Evolutionary conservation across 2,113 vertebrate species (phyloP).

Genomic region (Tricholaema leucomelas): DNA sequence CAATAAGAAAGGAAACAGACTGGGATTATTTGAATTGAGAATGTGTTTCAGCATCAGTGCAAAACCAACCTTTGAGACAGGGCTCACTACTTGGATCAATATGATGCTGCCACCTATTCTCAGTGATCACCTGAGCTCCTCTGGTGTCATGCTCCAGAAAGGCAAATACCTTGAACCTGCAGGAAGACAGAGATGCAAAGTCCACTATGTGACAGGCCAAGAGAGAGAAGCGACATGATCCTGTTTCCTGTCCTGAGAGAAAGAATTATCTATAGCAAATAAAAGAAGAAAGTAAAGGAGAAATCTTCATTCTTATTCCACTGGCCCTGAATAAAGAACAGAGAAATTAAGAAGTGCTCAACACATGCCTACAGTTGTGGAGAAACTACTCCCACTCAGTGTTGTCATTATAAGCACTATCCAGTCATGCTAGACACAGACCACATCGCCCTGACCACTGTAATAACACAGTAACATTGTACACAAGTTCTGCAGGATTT

Average conservation of each 20-base stretch:
- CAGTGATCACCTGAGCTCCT: neutral
- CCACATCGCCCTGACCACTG: neutral
- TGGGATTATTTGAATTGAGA: neutral
- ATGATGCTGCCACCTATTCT: neutral
- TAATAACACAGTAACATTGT: neutral
- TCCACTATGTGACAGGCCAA: neutral
- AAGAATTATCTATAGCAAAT: neutral
- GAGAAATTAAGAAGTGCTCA: neutral
- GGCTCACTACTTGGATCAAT: neutral
- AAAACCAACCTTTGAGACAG: neutral
- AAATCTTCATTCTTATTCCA: neutral
- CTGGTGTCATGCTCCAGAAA: neutral
- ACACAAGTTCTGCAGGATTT: neutral
- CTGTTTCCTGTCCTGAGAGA: neutral
- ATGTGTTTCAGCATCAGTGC: fast-evolving
- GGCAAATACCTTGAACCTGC: neutral
- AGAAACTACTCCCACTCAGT: neutral
- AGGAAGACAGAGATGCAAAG: neutral
- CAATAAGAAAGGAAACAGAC: neutral
- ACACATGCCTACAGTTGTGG: neutral
- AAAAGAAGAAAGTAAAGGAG: neutral
- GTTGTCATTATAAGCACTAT: neutral
- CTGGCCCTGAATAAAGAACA: neutral
- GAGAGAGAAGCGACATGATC: fast-evolving
- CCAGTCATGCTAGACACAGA: neutral